A percentile compares a stretch with the other conserved stretches of the same genome.
phyloP scores from a whole-genome alignment of 1,140 invertebrate species.

The Nomia melanderi region DNA sequence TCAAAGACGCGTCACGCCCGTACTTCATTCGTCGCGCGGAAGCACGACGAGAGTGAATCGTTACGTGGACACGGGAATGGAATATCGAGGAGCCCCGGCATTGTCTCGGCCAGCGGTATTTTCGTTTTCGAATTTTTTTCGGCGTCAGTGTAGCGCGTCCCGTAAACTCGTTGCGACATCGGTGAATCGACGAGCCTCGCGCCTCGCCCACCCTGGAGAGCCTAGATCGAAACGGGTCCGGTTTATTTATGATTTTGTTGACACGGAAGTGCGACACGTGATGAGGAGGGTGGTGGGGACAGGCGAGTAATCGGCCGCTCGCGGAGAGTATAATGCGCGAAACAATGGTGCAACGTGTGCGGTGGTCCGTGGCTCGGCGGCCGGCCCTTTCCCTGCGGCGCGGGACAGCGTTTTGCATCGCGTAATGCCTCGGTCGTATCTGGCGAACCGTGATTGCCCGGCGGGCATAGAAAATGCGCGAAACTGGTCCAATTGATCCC shows the following conservation, averaged over 20 bases:
- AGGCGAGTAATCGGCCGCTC: constrained; percentile 39
- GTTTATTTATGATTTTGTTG: constrained; percentile 45
- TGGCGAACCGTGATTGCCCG: constrained; percentile 45
- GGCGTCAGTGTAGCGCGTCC: too few relatives aligned
- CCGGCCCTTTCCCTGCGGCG: too few relatives aligned
- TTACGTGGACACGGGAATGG: constrained; percentile 14
- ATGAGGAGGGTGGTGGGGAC: constrained; percentile 20
- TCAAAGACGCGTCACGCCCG: background rate
- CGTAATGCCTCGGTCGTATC: constrained; percentile 33
- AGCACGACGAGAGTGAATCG: constrained; percentile 39
- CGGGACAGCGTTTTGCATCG: constrained; percentile 53
- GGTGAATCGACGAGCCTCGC: too few relatives aligned
- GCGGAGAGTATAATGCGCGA: constrained; percentile 48
- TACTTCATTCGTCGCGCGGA: constrained; percentile 33
- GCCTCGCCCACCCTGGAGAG: too few relatives aligned
- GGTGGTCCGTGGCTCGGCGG: constrained; percentile 20
- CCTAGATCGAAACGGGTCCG: too few relatives aligned
- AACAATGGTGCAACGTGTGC: constrained; percentile 37
- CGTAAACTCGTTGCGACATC: too few relatives aligned
- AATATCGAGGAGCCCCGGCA: constrained; percentile 29
- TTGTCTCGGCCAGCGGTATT: background rate
- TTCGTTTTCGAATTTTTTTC: background rate
- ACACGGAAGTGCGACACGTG: constrained; percentile 36
- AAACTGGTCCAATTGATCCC: constrained; percentile 44
- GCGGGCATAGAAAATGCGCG: constrained; percentile 48